A percentile compares a stretch with the other conserved stretches of the same genome.
phyloP scores from a whole-genome alignment of 2,888 invertebrate genomes.

The Seira ritae region DNA sequence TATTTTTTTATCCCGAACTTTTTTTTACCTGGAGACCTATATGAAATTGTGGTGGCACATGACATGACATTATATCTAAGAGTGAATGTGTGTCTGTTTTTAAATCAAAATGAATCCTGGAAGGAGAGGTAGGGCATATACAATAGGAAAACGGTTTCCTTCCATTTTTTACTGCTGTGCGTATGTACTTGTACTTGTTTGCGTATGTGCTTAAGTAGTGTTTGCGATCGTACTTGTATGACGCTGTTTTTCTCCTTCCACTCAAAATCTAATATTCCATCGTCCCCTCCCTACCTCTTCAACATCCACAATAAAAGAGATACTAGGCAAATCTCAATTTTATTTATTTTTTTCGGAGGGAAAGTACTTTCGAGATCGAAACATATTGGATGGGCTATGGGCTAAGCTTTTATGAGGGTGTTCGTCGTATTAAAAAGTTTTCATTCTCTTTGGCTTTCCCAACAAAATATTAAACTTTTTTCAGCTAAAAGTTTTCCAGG shows the following conservation, averaged over 20 bases:
- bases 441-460: neutral
- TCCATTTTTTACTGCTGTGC: neutral
- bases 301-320: constrained; percentile 4
- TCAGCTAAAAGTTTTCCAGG: neutral
- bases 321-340: constrained; percentile 47
- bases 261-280: constrained; percentile 8
- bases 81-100: neutral
- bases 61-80: constrained; percentile 42
- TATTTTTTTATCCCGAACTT: constrained; percentile 7
- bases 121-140: neutral
- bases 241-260: constrained; percentile 4
- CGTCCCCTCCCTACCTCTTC: constrained; percentile 16
- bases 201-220: constrained; percentile 31
- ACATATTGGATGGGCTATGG: neutral
- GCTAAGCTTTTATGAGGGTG: neutral
- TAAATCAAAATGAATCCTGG: neutral
- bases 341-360: constrained; percentile 48
- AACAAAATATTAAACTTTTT: neutral
- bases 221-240: constrained; percentile 31
- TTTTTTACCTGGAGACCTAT: constrained; percentile 26
- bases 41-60: constrained; percentile 49
- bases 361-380: neutral
- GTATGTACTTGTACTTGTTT: constrained; percentile 38
- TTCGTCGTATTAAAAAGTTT: neutral
- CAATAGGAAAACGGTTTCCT: neutral